Evolutionary conservation across 2,888 invertebrate species (phyloP), one percentile per base, ranked within the genome.

Genomic region (Drosophila pegasa): DNA sequence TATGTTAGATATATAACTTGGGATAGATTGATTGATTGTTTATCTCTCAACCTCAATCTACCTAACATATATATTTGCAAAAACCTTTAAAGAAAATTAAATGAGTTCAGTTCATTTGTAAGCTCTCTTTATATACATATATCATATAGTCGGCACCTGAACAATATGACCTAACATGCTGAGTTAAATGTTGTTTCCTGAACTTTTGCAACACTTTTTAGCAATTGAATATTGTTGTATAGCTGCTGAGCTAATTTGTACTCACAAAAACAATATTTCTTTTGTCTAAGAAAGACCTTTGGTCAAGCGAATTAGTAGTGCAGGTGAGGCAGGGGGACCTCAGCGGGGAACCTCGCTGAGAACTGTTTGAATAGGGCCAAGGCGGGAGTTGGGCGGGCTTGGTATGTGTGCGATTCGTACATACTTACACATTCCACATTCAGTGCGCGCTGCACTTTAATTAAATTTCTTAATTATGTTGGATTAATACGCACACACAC

Each of bases 401-500:
- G 33, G n/a, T 22, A 50, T 16, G 45, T 22, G 31, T 37, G 35
- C 27, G 35, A 25, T 41, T 22, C 25, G 50, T 41, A 52, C 29
- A 47, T 18, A 59, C 29, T 59, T 27, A 33, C 55, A 71, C 61
- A 73, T 50, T 50, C 66, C 63, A 78, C 73, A 83, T 83, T 83
- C 83, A 80, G 78, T 64, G 65, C 79, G 84, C 81, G 83, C 84
- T 83, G 84, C 84, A 84, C 87, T 84, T 86, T 84, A 84, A 84
- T 84, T 84, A 84, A 84, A 84, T 84, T 84, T 84, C 84, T 86
- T 84, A 86, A 84, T 84, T 84, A 84, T 84, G 84, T 81, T 86
- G 84, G 83, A 86, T 84, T 84, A 84, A 84, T 86, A 75, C 77
- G 80, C 52, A 67, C 60, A 66, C 48, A 61, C 16, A 31, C n/a